These are phyloP conservation scores for Phrynocephalus versicolor DNA, from an alignment of 2,113 vertebrate genomes.

Conservation along the genomic window DNA sequence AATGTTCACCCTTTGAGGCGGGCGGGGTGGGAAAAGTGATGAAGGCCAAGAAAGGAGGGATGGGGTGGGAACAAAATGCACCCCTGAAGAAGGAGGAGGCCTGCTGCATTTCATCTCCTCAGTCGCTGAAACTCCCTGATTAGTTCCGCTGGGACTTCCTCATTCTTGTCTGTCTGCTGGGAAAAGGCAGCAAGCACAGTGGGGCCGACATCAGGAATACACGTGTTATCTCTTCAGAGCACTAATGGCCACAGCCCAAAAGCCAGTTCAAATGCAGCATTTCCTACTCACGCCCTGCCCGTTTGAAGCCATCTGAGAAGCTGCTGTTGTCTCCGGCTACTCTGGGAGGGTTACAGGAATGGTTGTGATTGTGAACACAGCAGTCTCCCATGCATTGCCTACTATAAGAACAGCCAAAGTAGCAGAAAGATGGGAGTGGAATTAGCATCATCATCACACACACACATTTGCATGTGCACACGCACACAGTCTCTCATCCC, in stretches of 20 bases:
- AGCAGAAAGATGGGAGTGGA: background rate
- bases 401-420: background rate
- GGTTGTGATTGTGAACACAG: background rate
- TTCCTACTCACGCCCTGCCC: background rate
- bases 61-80: constrained; percentile 63
- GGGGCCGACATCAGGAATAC: background rate
- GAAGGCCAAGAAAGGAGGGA: constrained; percentile 57
- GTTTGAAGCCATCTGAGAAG: background rate
- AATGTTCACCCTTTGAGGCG: constrained; percentile 63
- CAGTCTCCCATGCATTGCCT: background rate
- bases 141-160: constrained; percentile 56
- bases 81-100: constrained; percentile 56
- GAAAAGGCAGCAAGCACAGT: background rate
- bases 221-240: background rate
- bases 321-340: background rate
- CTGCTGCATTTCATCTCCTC: constrained; percentile 67
- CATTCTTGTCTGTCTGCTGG: background rate
- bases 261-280: background rate
- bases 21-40: background rate
- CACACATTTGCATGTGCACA: no score
- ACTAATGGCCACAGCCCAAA: background rate
- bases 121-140: constrained; percentile 58
- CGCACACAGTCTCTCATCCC: no score
- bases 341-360: background rate
- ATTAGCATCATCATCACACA: background rate